Evolutionary conservation across 2,113 vertebrate species (phyloP).

Genomic region (Trichechus manatus): DNA sequence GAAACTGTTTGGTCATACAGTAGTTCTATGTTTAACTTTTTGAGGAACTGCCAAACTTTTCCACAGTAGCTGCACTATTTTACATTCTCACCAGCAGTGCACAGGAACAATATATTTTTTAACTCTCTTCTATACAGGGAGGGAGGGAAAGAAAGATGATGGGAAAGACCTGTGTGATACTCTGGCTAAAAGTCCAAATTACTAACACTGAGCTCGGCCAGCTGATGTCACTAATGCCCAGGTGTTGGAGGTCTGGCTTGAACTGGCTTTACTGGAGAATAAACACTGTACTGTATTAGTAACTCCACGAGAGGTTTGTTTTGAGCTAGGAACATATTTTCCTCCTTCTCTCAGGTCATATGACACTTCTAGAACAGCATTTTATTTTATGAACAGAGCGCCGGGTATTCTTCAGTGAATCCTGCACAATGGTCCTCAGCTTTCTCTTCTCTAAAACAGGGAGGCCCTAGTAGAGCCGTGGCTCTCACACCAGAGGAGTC

Average conservation of each 20-base stretch:
- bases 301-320: neutral
- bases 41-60: neutral
- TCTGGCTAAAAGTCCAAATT: neutral
- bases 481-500: neutral
- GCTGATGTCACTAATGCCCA: neutral
- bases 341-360: slow-evolving; percentile 45
- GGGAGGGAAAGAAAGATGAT: neutral
- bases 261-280: neutral
- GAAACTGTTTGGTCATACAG: neutral
- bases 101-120: neutral
- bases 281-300: neutral
- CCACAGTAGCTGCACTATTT: neutral
- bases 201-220: neutral
- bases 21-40: neutral
- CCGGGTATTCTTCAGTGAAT: neutral
- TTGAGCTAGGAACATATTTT: slow-evolving; percentile 11
- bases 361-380: slow-evolving; percentile 2
- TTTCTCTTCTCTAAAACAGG: neutral
- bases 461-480: neutral
- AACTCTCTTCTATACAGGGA: neutral
- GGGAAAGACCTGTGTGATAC: neutral
- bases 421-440: neutral
- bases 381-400: neutral
- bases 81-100: neutral
- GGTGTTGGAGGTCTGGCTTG: neutral